These are phyloP conservation scores for Zaprionus davidi DNA, from an alignment of 1,140 invertebrate species.

Conservation along the genomic window DNA sequence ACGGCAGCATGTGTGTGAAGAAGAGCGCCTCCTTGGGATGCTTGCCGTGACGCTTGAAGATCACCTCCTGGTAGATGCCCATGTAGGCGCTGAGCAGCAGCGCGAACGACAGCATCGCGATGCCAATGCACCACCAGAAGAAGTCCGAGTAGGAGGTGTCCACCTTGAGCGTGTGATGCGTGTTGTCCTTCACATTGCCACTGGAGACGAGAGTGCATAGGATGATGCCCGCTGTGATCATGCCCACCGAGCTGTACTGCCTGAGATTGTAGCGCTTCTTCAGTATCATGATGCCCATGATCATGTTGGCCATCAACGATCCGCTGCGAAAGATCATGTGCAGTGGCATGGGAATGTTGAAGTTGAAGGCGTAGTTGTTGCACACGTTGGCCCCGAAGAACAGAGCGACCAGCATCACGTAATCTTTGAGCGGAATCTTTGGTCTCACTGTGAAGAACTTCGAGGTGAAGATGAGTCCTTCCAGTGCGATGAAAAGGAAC, in stretches of 20 bases:
- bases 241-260: conserved; percentile 96
- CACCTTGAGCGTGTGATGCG: conserved; percentile 82
- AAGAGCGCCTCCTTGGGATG: conserved; percentile 97
- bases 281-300: conserved; percentile 96
- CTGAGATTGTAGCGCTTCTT: conserved; percentile 92
- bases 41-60: conserved; percentile 95
- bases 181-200: conserved; percentile 73
- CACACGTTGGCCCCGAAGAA: conserved; percentile 97
- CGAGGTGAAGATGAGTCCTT: conserved; percentile 95
- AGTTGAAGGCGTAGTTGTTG: conserved; percentile 98
- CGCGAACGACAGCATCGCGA: conserved; percentile 93
- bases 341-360: conserved; percentile 98
- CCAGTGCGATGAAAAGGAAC: conserved; percentile 94
- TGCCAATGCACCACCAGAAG: conserved; percentile 94
- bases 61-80: conserved; percentile 97
- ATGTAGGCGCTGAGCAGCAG: conserved; percentile 97
- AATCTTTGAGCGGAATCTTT: conserved; percentile 91
- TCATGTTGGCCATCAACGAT: conserved; percentile 98
- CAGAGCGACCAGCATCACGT: conserved; percentile 93
- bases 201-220: conserved; percentile 97
- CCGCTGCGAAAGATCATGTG: conserved; percentile 99
- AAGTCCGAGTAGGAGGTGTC: conserved; percentile 85
- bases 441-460: conserved; percentile 92
- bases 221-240: conserved; percentile 96
- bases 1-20: conserved; percentile 88